Evolutionary conservation across 1,140 invertebrate genomes (phyloP).

Genomic region (Drosophila neocordata): DNA sequence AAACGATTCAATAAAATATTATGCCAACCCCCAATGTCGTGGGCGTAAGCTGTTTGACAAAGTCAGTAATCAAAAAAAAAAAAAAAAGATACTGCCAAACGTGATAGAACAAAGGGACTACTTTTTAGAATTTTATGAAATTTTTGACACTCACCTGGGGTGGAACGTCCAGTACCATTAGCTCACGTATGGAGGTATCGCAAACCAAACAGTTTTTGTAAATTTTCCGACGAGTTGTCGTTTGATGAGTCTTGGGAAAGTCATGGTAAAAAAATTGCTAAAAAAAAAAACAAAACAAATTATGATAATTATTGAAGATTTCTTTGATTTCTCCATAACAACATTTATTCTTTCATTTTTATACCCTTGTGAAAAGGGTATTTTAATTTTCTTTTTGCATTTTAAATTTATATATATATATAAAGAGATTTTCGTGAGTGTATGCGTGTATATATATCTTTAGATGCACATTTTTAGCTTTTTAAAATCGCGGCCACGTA

Average conservation of each 20-base stretch:
- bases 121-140: too few species aligned
- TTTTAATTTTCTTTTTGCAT: too few species aligned
- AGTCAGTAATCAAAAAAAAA: neutral
- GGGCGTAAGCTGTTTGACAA: neutral
- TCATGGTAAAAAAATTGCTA: slow-evolving; percentile 83
- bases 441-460: slow-evolving; percentile 22
- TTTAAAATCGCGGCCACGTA: too few species aligned
- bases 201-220: slow-evolving; percentile 83
- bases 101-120: neutral
- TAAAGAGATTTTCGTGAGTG: slow-evolving; percentile 21
- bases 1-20: slow-evolving; percentile 64
- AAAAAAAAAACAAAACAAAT: slow-evolving; percentile 38
- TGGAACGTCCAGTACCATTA: slow-evolving; percentile 83
- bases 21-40: slow-evolving; percentile 14
- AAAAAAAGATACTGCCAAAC: neutral
- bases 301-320: too few species aligned
- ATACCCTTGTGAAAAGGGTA: too few species aligned
- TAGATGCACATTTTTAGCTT: neutral
- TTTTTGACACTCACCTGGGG: slow-evolving; percentile 73
- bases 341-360: too few species aligned
- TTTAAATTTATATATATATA: too few species aligned
- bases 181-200: slow-evolving; percentile 82
- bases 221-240: slow-evolving; percentile 76
- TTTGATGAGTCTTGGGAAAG: slow-evolving; percentile 79
- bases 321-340: neutral